phyloP scores from a whole-genome alignment of 2,113 vertebrate species.

The Dicaeum eximium region DNA sequence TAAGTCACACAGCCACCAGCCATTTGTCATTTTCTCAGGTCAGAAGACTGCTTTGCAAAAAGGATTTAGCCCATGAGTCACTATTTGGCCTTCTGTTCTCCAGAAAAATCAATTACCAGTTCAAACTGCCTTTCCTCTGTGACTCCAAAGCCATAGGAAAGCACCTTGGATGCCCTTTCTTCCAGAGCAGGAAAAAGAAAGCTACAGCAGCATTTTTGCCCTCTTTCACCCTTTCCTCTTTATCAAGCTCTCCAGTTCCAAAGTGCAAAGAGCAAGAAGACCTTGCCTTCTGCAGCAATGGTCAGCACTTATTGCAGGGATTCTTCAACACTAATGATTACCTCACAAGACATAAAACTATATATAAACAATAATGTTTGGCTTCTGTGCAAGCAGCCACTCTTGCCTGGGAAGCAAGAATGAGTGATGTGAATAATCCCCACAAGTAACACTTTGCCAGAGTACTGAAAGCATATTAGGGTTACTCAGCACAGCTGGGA shows the following conservation, averaged over 20 bases:
- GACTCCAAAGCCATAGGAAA: background rate
- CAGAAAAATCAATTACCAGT: background rate
- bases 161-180: background rate
- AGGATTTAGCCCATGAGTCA: conserved; percentile 18
- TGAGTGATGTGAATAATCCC: background rate
- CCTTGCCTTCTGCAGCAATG: background rate
- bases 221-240: background rate
- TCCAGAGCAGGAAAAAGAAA: background rate
- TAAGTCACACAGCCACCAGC: background rate
- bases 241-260: background rate
- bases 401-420: background rate
- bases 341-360: background rate
- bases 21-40: background rate
- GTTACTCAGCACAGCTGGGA: background rate
- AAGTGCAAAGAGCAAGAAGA: background rate
- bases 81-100: background rate
- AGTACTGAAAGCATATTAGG: background rate
- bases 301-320: background rate
- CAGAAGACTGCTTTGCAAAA: background rate
- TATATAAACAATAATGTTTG: background rate
- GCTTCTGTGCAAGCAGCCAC: background rate
- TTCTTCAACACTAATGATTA: background rate
- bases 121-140: background rate
- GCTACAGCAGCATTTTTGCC: background rate
- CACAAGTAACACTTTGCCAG: background rate